Evolutionary conservation across 92 coral and sea anemone genomes (phyloP), one percentile per base, ranked within the genome.

Genomic region (Ricordea florida): DNA sequence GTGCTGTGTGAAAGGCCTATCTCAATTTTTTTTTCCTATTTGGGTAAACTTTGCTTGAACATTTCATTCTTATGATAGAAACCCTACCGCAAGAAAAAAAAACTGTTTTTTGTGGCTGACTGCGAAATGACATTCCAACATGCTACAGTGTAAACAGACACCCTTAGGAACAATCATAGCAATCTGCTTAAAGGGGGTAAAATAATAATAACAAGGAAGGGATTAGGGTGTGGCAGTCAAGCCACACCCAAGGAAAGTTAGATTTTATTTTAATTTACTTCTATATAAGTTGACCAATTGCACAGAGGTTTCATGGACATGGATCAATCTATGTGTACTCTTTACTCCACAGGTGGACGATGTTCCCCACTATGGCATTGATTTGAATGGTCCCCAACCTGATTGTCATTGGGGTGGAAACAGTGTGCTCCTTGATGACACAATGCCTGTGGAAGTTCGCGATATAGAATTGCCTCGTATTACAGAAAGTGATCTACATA

Each of bases 321-420:
- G n/a, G 10, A 40, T 26, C 62, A 18, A 55, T 28, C 37, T 24
- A 55, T 40, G 3, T 55, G 37, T 55, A 55, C 36, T 55, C 17
- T 55, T 15, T 26, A 26, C 31, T 55, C 62, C 62, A 55, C 33
- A 30, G 62, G 62, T 55, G 78, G 78, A 70, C 17, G 65, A 70
- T 51, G 47, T 60, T 52, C 50, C 42, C 30, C 65, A 73, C 6
- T 28, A 73, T 58, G 60, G 80, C 57, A 59, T 73, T 40, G 80
- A 73, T 46, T 73, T 68, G 80, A 60, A 59, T 73, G 69, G 69
- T 22, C 80, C 69, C 27, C 37, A 29, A 50, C 81, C 81, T 37
- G 35, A 60, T 63, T 28, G 16, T 60, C 42, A 74, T 14, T 74
- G 70, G 80, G 80, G 20, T 74, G 80, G 80, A 74, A 50, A 45